Evolutionary conservation across 2,113 vertebrate species (phyloP).

Genomic region (Felis chaus): DNA sequence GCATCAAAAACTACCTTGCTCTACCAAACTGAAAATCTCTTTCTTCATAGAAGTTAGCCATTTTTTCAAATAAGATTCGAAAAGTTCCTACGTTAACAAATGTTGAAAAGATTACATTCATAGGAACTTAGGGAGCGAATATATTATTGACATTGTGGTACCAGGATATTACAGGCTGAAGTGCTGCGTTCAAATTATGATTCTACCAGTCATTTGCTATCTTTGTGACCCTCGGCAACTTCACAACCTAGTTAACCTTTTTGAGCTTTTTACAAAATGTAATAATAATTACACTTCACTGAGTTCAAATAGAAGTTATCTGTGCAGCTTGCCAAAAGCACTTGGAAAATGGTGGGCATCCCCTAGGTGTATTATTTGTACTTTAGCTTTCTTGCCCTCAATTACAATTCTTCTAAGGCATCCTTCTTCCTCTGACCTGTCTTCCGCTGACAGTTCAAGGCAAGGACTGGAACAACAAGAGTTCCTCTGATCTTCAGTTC

Average conservation of each 20-base stretch:
- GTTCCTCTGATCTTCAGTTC: slow-evolving; percentile 45
- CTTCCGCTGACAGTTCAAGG: slow-evolving; percentile 55
- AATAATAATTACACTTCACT: slow-evolving; percentile 2
- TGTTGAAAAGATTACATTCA: slow-evolving; percentile 28
- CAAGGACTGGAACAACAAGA: slow-evolving; percentile 49
- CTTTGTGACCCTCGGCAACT: background rate
- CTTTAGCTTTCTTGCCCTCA: background rate
- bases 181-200: background rate
- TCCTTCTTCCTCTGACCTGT: slow-evolving; percentile 46
- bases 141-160: background rate
- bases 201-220: background rate
- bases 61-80: background rate
- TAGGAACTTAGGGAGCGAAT: background rate
- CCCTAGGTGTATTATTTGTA: background rate
- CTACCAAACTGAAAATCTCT: background rate
- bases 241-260: background rate
- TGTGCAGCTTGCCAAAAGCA: slow-evolving; percentile 39
- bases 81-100: slow-evolving; percentile 3
- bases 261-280: slow-evolving; percentile 21
- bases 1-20: background rate
- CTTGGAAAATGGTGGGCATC: slow-evolving; percentile 39
- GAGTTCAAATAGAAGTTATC: slow-evolving; percentile 26
- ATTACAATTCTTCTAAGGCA: background rate
- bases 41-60: background rate
- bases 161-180: background rate